A percentile compares a stretch with the other conserved stretches of the same genome.
Conservation (phyloP, 2,113 vertebrate species). For the Myotis davidii region DNA sequence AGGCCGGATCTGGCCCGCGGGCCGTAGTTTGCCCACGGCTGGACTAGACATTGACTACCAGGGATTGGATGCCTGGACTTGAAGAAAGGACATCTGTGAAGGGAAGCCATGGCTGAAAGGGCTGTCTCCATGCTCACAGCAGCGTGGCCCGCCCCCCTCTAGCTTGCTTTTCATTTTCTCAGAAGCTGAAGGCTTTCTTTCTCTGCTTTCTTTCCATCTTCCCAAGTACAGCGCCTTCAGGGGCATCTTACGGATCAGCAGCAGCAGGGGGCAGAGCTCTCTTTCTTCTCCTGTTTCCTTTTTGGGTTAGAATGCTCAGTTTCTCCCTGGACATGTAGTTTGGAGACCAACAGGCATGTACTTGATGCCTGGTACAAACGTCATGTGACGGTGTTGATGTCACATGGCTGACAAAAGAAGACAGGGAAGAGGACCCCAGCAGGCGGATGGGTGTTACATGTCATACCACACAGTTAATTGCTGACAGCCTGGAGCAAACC, state of each 20-base stretch:
- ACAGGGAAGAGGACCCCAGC: background rate
- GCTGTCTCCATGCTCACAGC: background rate
- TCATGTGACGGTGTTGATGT: background rate
- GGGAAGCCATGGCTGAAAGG: background rate
- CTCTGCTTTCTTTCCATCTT: background rate
- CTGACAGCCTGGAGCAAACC: conserved; percentile 52
- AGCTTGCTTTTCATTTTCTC: background rate
- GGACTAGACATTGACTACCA: background rate
- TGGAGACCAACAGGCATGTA: background rate
- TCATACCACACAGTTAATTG: background rate
- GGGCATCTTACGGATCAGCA: background rate
- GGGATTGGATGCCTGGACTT: background rate
- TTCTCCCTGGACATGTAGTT: background rate
- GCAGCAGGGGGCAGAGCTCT: background rate
- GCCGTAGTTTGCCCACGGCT: no score
- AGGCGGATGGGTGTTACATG: conserved; percentile 52
- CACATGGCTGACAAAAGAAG: conserved; percentile 40
- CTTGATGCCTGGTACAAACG: conserved; percentile 39
- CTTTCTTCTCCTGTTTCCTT: background rate
- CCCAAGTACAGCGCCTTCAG: rapidly evolving
- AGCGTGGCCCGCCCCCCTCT: background rate
- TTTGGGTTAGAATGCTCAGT: background rate
- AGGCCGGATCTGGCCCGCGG: no score
- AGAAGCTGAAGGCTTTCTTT: background rate
- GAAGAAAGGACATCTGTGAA: background rate